phyloP scores from a whole-genome alignment of 35 echinoderm and acorn worm species.

The Apostichopus japonicus region DNA sequence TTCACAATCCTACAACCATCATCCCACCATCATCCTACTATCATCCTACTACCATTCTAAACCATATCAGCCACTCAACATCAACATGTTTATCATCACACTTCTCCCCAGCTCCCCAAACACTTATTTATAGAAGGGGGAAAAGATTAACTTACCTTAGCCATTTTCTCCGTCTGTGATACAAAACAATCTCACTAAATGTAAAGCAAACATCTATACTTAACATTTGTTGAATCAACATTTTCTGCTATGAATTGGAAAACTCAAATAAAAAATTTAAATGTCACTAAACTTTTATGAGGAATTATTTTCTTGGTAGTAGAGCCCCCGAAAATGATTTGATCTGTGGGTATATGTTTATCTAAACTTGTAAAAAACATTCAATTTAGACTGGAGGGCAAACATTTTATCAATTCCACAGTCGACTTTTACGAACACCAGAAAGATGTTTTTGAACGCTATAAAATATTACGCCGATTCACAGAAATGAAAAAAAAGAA shows the following conservation, averaged over 20 bases:
- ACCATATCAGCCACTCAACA: conserved; percentile 1
- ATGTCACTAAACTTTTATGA: conserved; percentile 59
- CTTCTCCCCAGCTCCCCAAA: conserved; percentile 25
- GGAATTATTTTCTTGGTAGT: conserved; percentile 32
- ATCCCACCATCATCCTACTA: no score
- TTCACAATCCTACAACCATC: no score
- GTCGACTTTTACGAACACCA: conserved; percentile 47
- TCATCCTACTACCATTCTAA: background rate
- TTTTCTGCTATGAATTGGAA: conserved; percentile 42
- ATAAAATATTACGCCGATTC: conserved; percentile 53
- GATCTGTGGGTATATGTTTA: conserved; percentile 49
- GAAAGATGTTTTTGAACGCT: conserved; percentile 34
- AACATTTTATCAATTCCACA: conserved; percentile 50
- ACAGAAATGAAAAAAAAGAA: conserved; percentile 19
- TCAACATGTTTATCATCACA: conserved; percentile 35
- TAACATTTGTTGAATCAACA: conserved; percentile 55
- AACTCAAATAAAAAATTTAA: conserved; percentile 56
- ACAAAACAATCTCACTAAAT: conserved; percentile 18
- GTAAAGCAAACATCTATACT: conserved; percentile 57
- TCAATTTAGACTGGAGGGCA: conserved; percentile 44
- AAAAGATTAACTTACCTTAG: background rate
- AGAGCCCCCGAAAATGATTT: conserved; percentile 52
- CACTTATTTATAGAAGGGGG: conserved; percentile 18
- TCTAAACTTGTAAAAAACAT: conserved; percentile 62
- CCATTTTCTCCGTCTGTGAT: conserved; percentile 30